Percentiles rank a stretch among this genome's conserved stretches.
Evolutionary conservation across 2,888 invertebrate species (phyloP).

Genomic region (Eurytoma adleriae): DNA sequence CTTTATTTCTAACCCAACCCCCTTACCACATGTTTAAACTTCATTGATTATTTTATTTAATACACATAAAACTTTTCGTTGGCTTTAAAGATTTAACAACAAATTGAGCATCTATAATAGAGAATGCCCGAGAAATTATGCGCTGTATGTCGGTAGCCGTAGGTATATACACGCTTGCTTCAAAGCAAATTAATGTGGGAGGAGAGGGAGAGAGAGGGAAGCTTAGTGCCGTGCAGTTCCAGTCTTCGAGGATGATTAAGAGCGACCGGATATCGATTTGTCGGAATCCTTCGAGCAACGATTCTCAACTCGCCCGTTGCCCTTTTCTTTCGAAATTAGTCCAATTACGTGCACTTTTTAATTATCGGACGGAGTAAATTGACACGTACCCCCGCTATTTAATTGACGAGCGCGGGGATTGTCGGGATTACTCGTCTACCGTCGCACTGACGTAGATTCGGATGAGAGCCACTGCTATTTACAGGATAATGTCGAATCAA

Average conservation of each 20-base stretch:
- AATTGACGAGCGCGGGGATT: neutral
- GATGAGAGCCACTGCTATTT: constrained; percentile 33
- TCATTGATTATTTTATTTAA: too few relatives aligned
- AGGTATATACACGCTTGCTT: constrained; percentile 32
- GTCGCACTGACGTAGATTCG: neutral
- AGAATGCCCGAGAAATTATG: constrained; percentile 22
- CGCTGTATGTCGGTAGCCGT: constrained; percentile 46
- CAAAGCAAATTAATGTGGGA: constrained; percentile 54
- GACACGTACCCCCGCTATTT: neutral
- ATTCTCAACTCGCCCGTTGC: constrained; percentile 36
- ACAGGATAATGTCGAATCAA: constrained; percentile 1
- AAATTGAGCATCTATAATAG: neutral
- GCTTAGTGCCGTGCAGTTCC: constrained; percentile 41
- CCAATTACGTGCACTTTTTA: constrained; percentile 6
- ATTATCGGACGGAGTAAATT: neutral
- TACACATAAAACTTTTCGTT: too few relatives aligned
- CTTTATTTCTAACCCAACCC: neutral
- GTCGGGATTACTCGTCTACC: neutral
- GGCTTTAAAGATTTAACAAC: constrained; percentile 3
- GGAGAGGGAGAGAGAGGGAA: constrained; percentile 22
- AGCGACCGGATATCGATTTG: constrained; percentile 60
- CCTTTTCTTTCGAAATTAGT: neutral
- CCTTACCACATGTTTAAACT: neutral
- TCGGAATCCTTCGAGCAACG: constrained; percentile 59
- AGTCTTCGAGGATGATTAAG: constrained; percentile 56